Percentiles rank a stretch among this genome's conserved stretches.
These are phyloP conservation scores for Sorex araneus DNA, from an alignment of 2,113 vertebrate genomes.

Conservation along the genomic window DNA sequence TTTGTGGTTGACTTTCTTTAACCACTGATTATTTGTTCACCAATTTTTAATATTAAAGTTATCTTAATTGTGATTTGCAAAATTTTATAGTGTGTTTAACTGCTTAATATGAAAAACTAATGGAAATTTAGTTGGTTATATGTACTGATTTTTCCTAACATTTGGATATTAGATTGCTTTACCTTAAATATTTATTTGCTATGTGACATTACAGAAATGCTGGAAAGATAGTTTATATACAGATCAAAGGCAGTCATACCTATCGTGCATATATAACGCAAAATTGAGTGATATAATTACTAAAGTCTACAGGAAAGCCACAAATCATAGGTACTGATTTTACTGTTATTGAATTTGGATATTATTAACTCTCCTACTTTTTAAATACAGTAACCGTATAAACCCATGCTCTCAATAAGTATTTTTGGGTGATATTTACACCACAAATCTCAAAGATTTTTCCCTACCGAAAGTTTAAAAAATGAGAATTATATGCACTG, in stretches of 20 bases:
- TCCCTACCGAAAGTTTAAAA: background rate
- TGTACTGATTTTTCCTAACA: background rate
- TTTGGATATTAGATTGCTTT: background rate
- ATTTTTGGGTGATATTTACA: too few relatives aligned
- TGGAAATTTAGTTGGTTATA: background rate
- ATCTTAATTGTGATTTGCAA: background rate
- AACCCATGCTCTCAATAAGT: background rate
- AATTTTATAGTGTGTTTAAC: background rate
- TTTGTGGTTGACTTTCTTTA: background rate
- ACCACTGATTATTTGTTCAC: background rate
- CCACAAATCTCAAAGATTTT: background rate
- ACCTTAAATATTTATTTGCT: background rate
- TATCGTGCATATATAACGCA: background rate
- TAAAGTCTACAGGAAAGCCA: background rate
- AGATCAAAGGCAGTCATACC: background rate
- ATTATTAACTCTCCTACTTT: background rate
- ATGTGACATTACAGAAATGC: too few relatives aligned
- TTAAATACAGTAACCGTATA: background rate
- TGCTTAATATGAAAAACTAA: background rate
- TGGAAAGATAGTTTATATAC: too few relatives aligned
- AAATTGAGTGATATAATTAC: constrained; percentile 38
- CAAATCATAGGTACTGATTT: background rate
- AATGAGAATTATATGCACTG: background rate
- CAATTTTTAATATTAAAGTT: background rate
- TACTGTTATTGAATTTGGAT: background rate